A percentile compares a stretch with the other conserved stretches of the same genome.
Conservation (phyloP, 2,113 vertebrate genomes). For the Dryoscopus gambensis region DNA sequence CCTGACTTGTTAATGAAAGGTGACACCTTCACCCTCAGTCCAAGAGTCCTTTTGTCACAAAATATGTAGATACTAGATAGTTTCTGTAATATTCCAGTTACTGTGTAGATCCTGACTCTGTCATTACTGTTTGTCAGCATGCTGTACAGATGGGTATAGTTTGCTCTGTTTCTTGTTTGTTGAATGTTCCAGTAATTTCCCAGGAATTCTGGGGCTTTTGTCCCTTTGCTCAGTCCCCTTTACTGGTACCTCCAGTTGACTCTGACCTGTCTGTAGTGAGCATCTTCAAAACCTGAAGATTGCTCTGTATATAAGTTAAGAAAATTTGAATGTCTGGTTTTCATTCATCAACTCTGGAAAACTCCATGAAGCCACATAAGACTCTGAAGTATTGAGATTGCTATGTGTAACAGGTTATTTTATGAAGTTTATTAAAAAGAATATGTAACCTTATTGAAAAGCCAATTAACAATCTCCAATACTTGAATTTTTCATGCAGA, state of each 20-base stretch:
- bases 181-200: not conserved
- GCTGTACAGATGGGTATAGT: not conserved
- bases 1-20: not conserved
- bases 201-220: not conserved
- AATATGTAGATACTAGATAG: not conserved
- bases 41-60: not conserved
- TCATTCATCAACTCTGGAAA: not conserved
- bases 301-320: not conserved
- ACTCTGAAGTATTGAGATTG: not conserved
- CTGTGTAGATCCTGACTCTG: not conserved
- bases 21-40: not conserved
- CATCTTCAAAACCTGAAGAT: not conserved
- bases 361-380: not conserved
- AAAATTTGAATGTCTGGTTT: not conserved
- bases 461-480: not conserved
- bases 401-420: not conserved
- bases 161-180: not conserved
- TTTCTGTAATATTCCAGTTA: not conserved
- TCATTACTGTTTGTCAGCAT: not conserved
- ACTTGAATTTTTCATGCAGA: not conserved
- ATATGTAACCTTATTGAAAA: not conserved
- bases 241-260: not conserved
- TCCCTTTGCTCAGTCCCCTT: accelerated
- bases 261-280: not conserved
- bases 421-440: not conserved